Base-by-base conservation (phyloP, 1,140 invertebrate species). In the Ephestia elutella region DNA sequence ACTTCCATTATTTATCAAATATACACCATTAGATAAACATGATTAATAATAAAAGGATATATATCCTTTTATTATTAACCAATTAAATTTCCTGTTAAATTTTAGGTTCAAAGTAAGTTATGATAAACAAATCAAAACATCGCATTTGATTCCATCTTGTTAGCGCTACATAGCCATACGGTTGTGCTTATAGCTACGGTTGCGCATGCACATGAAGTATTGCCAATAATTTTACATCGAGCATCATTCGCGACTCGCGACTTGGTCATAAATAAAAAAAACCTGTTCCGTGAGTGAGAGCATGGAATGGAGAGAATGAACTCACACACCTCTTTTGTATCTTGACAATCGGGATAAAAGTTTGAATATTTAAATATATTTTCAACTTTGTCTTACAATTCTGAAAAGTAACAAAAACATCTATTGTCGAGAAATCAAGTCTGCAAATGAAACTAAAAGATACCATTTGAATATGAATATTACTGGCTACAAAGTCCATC, bases 131-230 rank as follows among this genome's bases (percentile, higher is more conserved):
- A 21, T 50, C 19, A 18, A 53, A 53, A 21, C 50, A 21, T 53
- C 21, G 28, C 50, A 28, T 53, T 53, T 53, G 50, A 25, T 53
- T 53, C 28, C 50, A 21, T 25, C 50, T 53, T 53, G 21, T 21
- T 53, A 25, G 21, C 9, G 8, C 9, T 17, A 8, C 7, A n/a
- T n/a, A n/a, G 15, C 15, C 5, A 49, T 49, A 49, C 2, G n/a
- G 8, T 17, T 8, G 8, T 1, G n/a, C 13, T 49, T 18, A 17
- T 15, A 50, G 49, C 20, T 2, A 2, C 7, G 21, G 21, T 25
- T 7, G 7, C 21, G n/a, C 21, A 25, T 25, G 7, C 20, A 20
- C 49, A 20, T 50, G 17, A 20, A 50, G 9, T 10, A 35, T n/a
- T 35, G 32, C 17, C 10, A n/a, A 50, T 5, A 5, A 53, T 53